Percentiles rank a stretch among this genome's conserved stretches.
Evolutionary conservation across 2,113 vertebrate genomes (phyloP).

Genomic region (Athene noctua): DNA sequence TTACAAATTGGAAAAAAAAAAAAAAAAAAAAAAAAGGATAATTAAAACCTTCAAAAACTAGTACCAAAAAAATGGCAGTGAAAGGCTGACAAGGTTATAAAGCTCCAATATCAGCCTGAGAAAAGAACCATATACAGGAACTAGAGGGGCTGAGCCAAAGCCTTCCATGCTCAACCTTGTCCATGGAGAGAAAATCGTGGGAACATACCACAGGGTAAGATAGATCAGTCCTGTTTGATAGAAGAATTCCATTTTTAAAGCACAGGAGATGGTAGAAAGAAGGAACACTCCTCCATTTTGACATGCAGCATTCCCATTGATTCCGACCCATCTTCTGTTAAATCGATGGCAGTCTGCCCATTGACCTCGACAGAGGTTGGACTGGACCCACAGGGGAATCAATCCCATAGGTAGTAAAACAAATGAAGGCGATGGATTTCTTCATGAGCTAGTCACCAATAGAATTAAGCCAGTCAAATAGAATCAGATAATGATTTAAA

Average conservation of each 20-base stretch:
- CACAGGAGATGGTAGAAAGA: background rate
- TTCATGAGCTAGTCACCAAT: slow-evolving; percentile 57
- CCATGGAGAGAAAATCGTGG: background rate
- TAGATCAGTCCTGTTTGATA: background rate
- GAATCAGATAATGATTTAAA: slow-evolving; percentile 59
- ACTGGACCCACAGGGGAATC: slow-evolving; percentile 28
- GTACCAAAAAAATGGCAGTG: background rate
- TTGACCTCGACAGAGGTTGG: slow-evolving; percentile 19
- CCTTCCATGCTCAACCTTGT: background rate
- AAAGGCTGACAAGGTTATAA: background rate
- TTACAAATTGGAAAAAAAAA: background rate
- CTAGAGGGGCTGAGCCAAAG: background rate
- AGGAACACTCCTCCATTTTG: background rate
- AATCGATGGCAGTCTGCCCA: slow-evolving; percentile 11
- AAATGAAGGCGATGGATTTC: slow-evolving; percentile 60
- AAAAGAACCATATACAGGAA: background rate
- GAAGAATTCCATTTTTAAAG: background rate
- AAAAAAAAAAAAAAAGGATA: no score
- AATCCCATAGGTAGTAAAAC: slow-evolving; percentile 48
- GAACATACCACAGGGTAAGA: background rate
- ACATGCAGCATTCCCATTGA: background rate
- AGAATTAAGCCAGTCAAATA: slow-evolving; percentile 44
- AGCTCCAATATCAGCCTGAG: background rate
- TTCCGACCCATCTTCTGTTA: background rate
- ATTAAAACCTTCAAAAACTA: background rate